Conservation (phyloP, 2,888 invertebrate genomes). For the Parascotia fuliginaria region DNA sequence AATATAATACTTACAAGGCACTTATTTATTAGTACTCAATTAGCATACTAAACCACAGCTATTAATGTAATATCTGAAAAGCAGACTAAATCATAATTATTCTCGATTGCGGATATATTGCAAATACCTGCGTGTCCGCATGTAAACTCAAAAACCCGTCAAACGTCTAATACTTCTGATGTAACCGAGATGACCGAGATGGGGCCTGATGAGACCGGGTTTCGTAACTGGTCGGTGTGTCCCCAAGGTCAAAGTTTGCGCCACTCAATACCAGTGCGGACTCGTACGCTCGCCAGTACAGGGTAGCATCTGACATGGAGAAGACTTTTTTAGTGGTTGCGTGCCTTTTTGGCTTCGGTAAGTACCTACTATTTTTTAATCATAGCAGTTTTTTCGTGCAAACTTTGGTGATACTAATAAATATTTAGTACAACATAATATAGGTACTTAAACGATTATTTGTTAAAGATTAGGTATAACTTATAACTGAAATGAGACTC, state of each 20-base stretch:
- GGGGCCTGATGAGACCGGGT: conserved; percentile 59
- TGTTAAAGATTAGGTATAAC: too few species aligned
- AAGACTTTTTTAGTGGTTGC: conserved; percentile 68
- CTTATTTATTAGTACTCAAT: too few species aligned
- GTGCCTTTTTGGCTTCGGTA: conserved; percentile 72
- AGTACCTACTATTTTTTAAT: conserved; percentile 48
- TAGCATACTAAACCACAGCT: too few species aligned
- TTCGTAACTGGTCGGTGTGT: conserved; percentile 65
- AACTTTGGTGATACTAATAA: too few species aligned
- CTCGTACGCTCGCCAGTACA: conserved; percentile 62
- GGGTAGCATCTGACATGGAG: conserved; percentile 61
- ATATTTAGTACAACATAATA: too few species aligned
- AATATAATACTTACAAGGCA: too few species aligned
- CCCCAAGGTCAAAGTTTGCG: conserved; percentile 70
- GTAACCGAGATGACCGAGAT: conserved; percentile 48
- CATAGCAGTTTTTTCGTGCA: too few species aligned
- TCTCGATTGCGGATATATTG: not conserved
- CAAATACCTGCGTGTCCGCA: conserved; percentile 1
- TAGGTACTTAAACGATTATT: too few species aligned
- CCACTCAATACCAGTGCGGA: conserved; percentile 64
- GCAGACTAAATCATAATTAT: not conserved
- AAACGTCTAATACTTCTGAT: conserved; percentile 36
- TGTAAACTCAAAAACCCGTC: conserved; percentile 6
- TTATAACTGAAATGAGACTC: too few species aligned
- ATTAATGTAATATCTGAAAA: not conserved